Evolutionary conservation across 2,113 vertebrate species (phyloP), one percentile per base, ranked within the genome.

Genomic region (Reinhardtius hippoglossoides): DNA sequence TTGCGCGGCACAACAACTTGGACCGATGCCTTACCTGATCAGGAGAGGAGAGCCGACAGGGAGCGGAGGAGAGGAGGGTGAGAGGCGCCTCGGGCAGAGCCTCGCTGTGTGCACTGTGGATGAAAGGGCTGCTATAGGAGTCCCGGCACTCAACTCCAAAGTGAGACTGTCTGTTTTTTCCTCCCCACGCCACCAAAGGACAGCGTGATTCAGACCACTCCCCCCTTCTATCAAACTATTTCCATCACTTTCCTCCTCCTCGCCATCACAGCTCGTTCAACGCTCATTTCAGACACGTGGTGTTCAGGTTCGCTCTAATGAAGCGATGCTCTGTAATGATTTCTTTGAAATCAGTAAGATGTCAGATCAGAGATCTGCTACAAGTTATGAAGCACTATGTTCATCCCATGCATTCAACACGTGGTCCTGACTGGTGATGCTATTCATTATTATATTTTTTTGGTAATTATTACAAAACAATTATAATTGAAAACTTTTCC

Each of bases 21-120:
- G 81, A 85, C 21, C 35, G 57, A 71, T 59, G 57, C 15, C 86
- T 83, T 91, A 92, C 91, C 91, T 91, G 85, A 37, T 58, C 70
- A 26, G 78, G 42, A 87, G 82, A 81, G 44, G 65, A 84, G 89
- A 84, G 62, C 12, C 42, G 71, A 35, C 54, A 27, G 60, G 1
- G 4, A 0, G 26, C 31, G 1, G 48, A 42, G 42, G 23, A 37
- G 35, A 9, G 10, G 31, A 35, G 23, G 27, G 59, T 6, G 35
- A 4, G 27, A 26, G 9, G 62, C 35, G 7, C 35, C 35, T 37
- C 35, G 65, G 62, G 37, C 59, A 37, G 62, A 55, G 82, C 44
- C 48, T 42, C 40, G 2, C 9, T 12, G 4, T 50, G 46, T 0
- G 42, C 54, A 15, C 40, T 8, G 76, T 26, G 68, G 81, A 84